Percentiles rank a stretch among this genome's conserved stretches.
These are phyloP conservation scores for Petromus typicus DNA, from an alignment of 2,113 vertebrate species.

Conservation along the genomic window DNA sequence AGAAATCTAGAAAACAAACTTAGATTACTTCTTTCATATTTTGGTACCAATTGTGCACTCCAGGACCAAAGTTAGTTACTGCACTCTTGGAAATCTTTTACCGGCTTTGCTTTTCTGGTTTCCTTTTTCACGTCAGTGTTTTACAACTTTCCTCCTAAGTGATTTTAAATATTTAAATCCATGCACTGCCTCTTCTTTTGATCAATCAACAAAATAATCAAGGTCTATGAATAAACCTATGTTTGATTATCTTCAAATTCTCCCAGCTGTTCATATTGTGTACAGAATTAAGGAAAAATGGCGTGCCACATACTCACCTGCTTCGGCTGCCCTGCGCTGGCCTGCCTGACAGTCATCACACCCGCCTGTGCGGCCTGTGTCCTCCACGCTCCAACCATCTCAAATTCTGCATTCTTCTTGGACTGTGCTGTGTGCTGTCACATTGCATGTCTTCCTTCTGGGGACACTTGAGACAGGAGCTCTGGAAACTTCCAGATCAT, in stretches of 20 bases:
- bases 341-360: background rate
- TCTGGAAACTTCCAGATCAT: background rate
- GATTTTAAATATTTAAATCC: background rate
- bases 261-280: no score
- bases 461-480: background rate
- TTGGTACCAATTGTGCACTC: background rate
- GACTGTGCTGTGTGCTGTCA: accelerated
- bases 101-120: background rate
- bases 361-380: accelerated
- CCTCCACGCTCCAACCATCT: background rate
- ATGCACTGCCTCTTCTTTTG: background rate
- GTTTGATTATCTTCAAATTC: background rate
- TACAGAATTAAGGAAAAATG: background rate
- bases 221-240: background rate
- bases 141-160: background rate
- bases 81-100: background rate
- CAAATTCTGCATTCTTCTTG: accelerated
- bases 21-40: background rate
- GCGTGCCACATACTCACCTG: no score
- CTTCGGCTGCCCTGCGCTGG: background rate
- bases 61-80: background rate
- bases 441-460: no score
- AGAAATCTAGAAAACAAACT: background rate
- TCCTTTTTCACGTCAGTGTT: background rate
- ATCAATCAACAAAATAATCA: background rate